phyloP scores from a whole-genome alignment of 37 sponge, comb jelly and placozoan species.

The Halichondria panicea region DNA sequence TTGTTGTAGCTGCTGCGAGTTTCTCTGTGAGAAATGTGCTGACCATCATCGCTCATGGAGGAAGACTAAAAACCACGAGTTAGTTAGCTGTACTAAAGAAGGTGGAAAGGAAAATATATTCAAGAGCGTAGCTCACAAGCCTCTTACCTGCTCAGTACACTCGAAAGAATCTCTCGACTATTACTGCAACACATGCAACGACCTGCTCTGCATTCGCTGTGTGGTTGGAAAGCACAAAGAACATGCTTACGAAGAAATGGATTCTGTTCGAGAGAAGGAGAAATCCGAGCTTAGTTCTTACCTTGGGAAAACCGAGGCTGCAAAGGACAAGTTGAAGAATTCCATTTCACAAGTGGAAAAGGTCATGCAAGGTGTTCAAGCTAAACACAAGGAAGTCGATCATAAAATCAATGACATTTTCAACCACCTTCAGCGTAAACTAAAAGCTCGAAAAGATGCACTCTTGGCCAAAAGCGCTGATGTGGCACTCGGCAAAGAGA shows the following conservation, averaged over 20 bases:
- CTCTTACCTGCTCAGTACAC: slow-evolving; percentile 11
- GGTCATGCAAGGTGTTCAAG: slow-evolving; percentile 6
- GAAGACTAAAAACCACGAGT: slow-evolving; percentile 29
- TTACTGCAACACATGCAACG: slow-evolving; percentile 29
- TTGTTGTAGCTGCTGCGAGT: slow-evolving; percentile 48
- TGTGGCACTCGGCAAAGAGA: not conserved
- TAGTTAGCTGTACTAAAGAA: slow-evolving; percentile 9
- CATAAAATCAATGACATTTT: not conserved
- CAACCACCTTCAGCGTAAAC: not conserved
- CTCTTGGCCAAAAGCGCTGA: slow-evolving; percentile 18
- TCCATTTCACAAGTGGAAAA: slow-evolving; percentile 19
- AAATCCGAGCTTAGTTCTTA: not conserved
- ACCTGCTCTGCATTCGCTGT: slow-evolving; percentile 30
- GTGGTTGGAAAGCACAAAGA: slow-evolving; percentile 14
- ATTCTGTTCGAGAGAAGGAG: slow-evolving; percentile 11
- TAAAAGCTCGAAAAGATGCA: slow-evolving; percentile 1
- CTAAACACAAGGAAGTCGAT: slow-evolving; percentile 12
- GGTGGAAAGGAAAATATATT: not conserved
- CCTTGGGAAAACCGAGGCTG: not conserved
- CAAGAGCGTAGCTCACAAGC: slow-evolving; percentile 9
- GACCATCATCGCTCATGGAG: slow-evolving; percentile 23
- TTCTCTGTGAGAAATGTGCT: slow-evolving; percentile 37
- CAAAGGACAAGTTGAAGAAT: slow-evolving; percentile 2
- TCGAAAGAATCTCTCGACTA: slow-evolving; percentile 11
- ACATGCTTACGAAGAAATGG: slow-evolving; percentile 21